A percentile compares a stretch with the other conserved stretches of the same genome.
These are phyloP conservation scores for Rissa tridactyla DNA, from an alignment of 2,113 vertebrate genomes.

Conservation along the genomic window DNA sequence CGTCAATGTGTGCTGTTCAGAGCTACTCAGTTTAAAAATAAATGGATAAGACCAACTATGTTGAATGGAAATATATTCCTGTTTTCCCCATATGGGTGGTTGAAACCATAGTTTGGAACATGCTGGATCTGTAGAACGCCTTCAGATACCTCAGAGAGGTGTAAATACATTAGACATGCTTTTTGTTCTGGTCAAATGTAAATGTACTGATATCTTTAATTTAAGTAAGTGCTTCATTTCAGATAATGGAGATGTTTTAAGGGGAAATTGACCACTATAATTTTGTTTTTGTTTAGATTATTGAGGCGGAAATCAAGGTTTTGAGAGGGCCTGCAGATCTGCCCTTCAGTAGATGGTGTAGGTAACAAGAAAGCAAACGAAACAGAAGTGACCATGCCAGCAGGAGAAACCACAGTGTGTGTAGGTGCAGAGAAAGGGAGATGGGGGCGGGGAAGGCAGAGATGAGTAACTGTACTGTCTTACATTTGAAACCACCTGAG, in stretches of 20 bases:
- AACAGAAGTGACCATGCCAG: neutral
- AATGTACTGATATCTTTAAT: neutral
- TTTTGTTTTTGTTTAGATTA: neutral
- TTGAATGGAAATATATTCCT: neutral
- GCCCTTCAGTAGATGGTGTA: accelerated
- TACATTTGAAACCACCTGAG: neutral
- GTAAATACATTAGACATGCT: neutral
- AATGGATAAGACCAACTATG: neutral
- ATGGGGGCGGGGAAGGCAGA: neutral
- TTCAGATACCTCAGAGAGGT: neutral
- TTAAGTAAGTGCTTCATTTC: neutral
- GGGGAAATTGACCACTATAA: neutral
- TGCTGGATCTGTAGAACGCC: neutral
- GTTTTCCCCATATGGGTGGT: neutral
- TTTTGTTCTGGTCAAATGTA: neutral
- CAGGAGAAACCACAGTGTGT: neutral
- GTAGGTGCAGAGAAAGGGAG: neutral
- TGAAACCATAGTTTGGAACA: neutral
- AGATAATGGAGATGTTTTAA: neutral
- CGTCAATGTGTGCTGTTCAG: neutral
- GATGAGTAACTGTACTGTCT: neutral
- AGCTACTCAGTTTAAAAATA: neutral
- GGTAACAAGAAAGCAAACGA: neutral
- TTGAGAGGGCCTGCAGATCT: neutral
- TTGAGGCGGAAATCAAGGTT: neutral